phyloP scores from a whole-genome alignment of 2,113 vertebrate genomes.

The Pica pica region DNA sequence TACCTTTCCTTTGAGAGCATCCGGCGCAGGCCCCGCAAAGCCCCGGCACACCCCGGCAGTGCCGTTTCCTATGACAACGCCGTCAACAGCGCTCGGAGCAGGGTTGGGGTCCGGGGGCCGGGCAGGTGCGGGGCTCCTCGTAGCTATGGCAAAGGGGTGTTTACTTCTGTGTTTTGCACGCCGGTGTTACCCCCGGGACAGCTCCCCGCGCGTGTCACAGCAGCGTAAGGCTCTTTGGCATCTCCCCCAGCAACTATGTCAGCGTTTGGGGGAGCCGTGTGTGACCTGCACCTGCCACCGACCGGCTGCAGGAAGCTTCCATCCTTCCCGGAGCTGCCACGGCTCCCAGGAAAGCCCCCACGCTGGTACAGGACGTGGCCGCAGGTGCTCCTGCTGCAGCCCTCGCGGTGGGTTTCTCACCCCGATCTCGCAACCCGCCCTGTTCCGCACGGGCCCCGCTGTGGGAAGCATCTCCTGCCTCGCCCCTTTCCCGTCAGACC shows the following conservation, averaged over 20 bases:
- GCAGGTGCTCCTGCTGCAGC: neutral
- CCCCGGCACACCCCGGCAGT: neutral
- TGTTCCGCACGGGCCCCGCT: neutral
- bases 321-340: neutral
- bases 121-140: neutral
- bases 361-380: accelerated
- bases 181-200: neutral
- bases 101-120: neutral
- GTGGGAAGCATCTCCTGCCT: neutral
- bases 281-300: neutral
- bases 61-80: slow-evolving; percentile 8
- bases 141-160: slow-evolving; percentile 42
- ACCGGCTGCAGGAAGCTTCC: accelerated
- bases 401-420: neutral
- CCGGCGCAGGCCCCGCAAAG: neutral
- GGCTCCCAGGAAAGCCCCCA: neutral
- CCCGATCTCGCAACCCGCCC: neutral
- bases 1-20: slow-evolving; percentile 46
- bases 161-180: slow-evolving; percentile 4
- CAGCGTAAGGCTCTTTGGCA: neutral
- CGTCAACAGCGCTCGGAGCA: neutral
- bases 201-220: neutral
- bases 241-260: neutral
- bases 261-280: neutral
- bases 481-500: neutral